Percentiles rank a stretch among this genome's conserved stretches.
phyloP scores from a whole-genome alignment of 2,797 vertebrate species.

The Clarias platycephalus region DNA sequence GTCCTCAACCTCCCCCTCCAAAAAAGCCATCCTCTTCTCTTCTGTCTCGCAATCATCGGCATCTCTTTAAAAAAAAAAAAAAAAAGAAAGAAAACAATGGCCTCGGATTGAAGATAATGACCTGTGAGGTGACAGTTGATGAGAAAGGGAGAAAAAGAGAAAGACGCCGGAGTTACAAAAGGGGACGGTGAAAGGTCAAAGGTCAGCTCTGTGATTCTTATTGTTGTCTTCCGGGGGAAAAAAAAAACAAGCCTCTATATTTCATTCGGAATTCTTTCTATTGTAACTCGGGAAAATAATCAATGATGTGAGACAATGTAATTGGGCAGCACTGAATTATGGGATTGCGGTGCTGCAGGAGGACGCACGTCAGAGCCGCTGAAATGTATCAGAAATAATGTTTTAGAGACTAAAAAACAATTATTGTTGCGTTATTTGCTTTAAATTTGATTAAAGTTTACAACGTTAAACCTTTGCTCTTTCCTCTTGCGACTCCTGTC shows the following conservation, averaged over 20 bases:
- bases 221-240: constrained; percentile 66
- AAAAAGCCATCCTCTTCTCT: background rate
- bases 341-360: background rate
- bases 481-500: background rate
- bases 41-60: constrained; percentile 74
- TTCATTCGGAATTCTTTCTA: constrained; percentile 68
- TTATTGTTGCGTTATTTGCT: background rate
- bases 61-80: constrained; percentile 74
- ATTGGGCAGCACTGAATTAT: constrained; percentile 51
- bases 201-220: constrained; percentile 83
- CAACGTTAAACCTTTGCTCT: background rate
- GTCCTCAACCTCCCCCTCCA: constrained; percentile 45
- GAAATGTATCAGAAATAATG: background rate
- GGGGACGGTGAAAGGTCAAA: constrained; percentile 79
- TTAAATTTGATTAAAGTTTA: background rate
- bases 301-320: constrained; percentile 58
- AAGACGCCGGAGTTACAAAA: constrained; percentile 75
- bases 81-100: constrained; percentile 70
- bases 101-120: constrained; percentile 73
- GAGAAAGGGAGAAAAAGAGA: constrained; percentile 69
- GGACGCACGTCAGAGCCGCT: background rate
- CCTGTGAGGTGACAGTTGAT: constrained; percentile 71
- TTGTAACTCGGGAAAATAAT: constrained; percentile 63
- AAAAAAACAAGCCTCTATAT: constrained; percentile 74
- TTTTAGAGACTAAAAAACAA: background rate